phyloP scores from a whole-genome alignment of 2,888 invertebrate species.

The Chrysodeixis includens region DNA sequence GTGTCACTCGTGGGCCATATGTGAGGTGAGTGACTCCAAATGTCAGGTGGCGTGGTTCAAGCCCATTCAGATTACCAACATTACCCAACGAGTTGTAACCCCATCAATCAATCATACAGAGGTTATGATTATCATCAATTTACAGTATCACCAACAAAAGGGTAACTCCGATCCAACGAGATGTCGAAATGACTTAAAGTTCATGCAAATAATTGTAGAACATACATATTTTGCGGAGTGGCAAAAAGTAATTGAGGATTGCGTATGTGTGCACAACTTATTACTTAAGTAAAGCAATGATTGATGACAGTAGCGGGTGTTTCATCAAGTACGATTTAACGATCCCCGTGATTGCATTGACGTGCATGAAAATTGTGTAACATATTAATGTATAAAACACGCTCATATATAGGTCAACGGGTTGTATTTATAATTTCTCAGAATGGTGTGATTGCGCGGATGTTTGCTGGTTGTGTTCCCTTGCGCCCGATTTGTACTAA shows the following conservation, averaged over 20 bases:
- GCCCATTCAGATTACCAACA: constrained; percentile 60
- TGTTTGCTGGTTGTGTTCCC: constrained; percentile 75
- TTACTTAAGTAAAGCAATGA: constrained; percentile 59
- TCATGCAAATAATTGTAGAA: constrained; percentile 63
- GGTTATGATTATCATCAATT: constrained; percentile 68
- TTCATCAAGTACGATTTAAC: constrained; percentile 68
- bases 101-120: constrained; percentile 65
- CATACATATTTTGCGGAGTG: constrained; percentile 53
- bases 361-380: constrained; percentile 80
- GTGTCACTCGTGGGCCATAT: constrained; percentile 59
- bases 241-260: constrained; percentile 56
- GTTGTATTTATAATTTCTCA: constrained; percentile 82
- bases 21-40: constrained; percentile 59
- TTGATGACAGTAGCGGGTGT: constrained; percentile 60
- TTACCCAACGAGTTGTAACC: constrained; percentile 61
- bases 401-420: constrained; percentile 80
- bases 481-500: constrained; percentile 69
- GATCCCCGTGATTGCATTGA: constrained; percentile 69
- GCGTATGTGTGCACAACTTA: constrained; percentile 52
- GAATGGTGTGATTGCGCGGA: constrained; percentile 82
- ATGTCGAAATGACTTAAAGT: constrained; percentile 65
- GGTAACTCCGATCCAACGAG: constrained; percentile 51
- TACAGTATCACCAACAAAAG: constrained; percentile 57
- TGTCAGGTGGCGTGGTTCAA: constrained; percentile 63
- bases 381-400: constrained; percentile 80